These are phyloP conservation scores for Schizotus pectinicornis DNA, from an alignment of 2,888 invertebrate species.

Conservation along the genomic window DNA sequence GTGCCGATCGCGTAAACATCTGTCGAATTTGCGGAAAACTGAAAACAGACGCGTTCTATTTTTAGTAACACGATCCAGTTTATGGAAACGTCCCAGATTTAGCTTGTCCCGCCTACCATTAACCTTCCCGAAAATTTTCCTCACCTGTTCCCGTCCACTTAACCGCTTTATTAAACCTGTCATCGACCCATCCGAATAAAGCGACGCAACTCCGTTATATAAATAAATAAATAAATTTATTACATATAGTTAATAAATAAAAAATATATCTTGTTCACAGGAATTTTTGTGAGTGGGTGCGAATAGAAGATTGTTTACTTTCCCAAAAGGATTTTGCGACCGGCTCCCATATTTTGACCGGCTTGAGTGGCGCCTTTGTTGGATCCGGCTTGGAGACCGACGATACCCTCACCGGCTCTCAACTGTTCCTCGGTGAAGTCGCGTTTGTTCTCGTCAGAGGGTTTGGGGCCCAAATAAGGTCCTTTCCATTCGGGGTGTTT, in stretches of 20 bases:
- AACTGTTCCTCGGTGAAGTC: slow-evolving; percentile 93
- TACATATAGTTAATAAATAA: slow-evolving; percentile 38
- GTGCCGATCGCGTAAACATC: no score
- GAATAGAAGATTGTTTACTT: slow-evolving; percentile 64
- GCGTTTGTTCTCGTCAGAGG: slow-evolving; percentile 91
- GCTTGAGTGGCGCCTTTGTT: slow-evolving; percentile 96
- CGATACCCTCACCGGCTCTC: slow-evolving; percentile 85
- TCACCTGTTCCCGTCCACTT: slow-evolving; percentile 1
- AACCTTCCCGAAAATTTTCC: neutral
- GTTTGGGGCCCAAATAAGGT: slow-evolving; percentile 92
- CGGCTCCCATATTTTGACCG: slow-evolving; percentile 88
- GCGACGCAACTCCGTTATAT: slow-evolving; percentile 1
- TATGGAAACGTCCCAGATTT: slow-evolving; percentile 23
- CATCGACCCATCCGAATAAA: neutral
- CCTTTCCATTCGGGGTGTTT: slow-evolving; percentile 62
- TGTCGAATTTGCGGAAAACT: neutral
- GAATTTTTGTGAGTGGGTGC: slow-evolving; percentile 3
- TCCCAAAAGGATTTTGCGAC: slow-evolving; percentile 88
- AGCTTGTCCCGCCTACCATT: slow-evolving; percentile 13
- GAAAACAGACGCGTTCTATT: neutral
- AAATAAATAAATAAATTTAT: slow-evolving; percentile 34
- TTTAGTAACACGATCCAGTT: slow-evolving; percentile 10
- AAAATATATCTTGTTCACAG: slow-evolving; percentile 26
- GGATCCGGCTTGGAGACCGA: slow-evolving; percentile 94
- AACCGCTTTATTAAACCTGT: neutral